Base-by-base conservation (phyloP, 2,888 invertebrate genomes). In the Nematopogon swammerdamellus region DNA sequence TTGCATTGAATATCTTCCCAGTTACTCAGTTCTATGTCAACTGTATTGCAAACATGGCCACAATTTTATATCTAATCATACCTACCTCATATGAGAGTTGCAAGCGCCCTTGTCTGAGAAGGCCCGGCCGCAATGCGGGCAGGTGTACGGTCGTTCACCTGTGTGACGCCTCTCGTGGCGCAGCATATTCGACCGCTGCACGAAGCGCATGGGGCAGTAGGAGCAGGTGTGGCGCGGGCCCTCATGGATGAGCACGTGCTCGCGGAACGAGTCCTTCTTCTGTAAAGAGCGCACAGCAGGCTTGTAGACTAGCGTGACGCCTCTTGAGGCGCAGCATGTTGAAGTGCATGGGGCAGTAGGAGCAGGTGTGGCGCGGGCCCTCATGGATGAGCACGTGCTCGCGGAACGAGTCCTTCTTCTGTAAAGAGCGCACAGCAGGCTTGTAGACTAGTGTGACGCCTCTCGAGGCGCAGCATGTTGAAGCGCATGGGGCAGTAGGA, bases 81-180 rank as follows among this genome's bases (percentile, higher is more conserved):
- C n/a, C n/a, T 51, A 74, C 79, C 77, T 72, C 43, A 69, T 57
- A 56, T 83, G 83, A 3, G 81, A 70, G 25, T 72, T 82, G 55
- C 82, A 82, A 1, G 82, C 82, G 42, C 84, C 84, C 62, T 82
- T 82, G 56, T 84, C 84, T 16, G 81, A 70, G 63, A 84, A 84
- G 46, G 72, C 70, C 29, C 82, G 68, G 0, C 70, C 67, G 53
- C 84, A 84, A 59, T 75, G 74, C 30, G 68, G 63, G 57, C 84
- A 84, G 19, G 72, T 62, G 63, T 82, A 83, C 4, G 84, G 84
- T 47, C 82, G 68, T 60, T 82, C 82, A 54, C 83, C 82, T 0
- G 83, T 82, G 61, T 83, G 83, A 0, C 81, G 68, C 0, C 83
- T 70, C 58, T 82, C 79, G 63, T 83, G 83, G 0, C 83, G 72